A percentile compares a stretch with the other conserved stretches of the same genome.
Evolutionary conservation across 2,797 vertebrate genomes (phyloP).

Genomic region (Takifugu rubripes): DNA sequence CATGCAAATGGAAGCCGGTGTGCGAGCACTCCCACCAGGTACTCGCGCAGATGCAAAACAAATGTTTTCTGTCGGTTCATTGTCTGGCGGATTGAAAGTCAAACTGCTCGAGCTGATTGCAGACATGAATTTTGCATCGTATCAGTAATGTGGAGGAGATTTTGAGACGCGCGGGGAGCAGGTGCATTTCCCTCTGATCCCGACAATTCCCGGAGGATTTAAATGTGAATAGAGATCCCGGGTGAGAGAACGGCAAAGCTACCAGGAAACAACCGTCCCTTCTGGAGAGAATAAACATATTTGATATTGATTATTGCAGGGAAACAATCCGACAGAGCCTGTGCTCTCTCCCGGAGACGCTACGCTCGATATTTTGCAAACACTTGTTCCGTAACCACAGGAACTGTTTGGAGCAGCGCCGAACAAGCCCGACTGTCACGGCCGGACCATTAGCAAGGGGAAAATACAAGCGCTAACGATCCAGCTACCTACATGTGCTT

Average conservation of each 20-base stretch:
- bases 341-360: background rate
- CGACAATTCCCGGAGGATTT: conserved; percentile 10
- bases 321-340: background rate
- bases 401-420: background rate
- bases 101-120: conserved; percentile 37
- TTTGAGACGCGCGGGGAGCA: conserved; percentile 44
- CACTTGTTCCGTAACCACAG: no score
- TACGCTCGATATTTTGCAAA: no score
- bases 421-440: background rate
- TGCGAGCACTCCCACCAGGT: conserved; percentile 44
- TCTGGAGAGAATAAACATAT: background rate
- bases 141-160: conserved; percentile 45
- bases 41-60: conserved; percentile 33
- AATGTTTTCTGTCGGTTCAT: conserved; percentile 41
- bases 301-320: background rate
- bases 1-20: conserved; percentile 43
- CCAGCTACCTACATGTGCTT: conserved; percentile 9
- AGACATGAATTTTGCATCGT: conserved; percentile 49
- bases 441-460: background rate
- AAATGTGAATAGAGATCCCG: background rate
- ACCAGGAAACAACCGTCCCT: no score
- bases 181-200: conserved; percentile 38
- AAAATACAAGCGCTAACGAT: background rate
- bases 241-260: no score
- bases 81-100: conserved; percentile 43